Evolutionary conservation across 2,113 vertebrate genomes (phyloP).

Genomic region (Xenopus tropicalis): DNA sequence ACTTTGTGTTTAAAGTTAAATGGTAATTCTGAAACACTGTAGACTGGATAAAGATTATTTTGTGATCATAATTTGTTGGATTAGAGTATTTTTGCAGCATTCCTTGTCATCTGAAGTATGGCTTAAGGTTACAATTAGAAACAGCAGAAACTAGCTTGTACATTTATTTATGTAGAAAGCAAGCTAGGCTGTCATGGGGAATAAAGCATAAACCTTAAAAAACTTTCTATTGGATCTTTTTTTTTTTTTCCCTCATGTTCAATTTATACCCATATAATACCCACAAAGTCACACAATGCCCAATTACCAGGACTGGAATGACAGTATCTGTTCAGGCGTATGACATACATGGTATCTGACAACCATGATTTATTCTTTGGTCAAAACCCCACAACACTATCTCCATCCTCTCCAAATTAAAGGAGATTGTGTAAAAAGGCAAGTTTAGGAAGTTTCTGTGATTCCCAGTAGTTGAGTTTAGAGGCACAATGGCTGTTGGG

Average conservation of each 20-base stretch:
- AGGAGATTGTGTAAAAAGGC: too few relatives aligned
- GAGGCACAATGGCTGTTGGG: too few relatives aligned
- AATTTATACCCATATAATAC: background rate
- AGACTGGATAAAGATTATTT: conserved; percentile 94
- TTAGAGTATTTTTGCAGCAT: conserved; percentile 96
- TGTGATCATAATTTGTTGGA: conserved; percentile 98
- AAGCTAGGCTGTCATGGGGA: conserved; percentile 93
- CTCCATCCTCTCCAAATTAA: too few relatives aligned
- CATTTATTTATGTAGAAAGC: conserved; percentile 84
- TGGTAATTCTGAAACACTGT: conserved; percentile 89
- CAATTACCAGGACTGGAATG: too few relatives aligned
- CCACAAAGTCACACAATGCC: too few relatives aligned
- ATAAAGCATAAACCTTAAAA: conserved; percentile 96
- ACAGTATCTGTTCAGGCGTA: too few relatives aligned
- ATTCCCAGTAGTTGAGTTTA: too few relatives aligned
- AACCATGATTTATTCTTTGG: too few relatives aligned
- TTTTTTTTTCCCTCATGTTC: conserved; percentile 3
- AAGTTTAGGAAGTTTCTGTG: too few relatives aligned
- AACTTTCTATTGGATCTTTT: conserved; percentile 49
- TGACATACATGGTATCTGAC: too few relatives aligned
- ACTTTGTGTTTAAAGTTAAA: conserved; percentile 85
- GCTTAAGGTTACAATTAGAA: conserved; percentile 87
- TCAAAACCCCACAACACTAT: too few relatives aligned
- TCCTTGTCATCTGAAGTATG: conserved; percentile 97
- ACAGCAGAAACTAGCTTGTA: conserved; percentile 83